Base-by-base conservation (phyloP, 1,140 invertebrate genomes). In the Notospermus geniculatus region DNA sequence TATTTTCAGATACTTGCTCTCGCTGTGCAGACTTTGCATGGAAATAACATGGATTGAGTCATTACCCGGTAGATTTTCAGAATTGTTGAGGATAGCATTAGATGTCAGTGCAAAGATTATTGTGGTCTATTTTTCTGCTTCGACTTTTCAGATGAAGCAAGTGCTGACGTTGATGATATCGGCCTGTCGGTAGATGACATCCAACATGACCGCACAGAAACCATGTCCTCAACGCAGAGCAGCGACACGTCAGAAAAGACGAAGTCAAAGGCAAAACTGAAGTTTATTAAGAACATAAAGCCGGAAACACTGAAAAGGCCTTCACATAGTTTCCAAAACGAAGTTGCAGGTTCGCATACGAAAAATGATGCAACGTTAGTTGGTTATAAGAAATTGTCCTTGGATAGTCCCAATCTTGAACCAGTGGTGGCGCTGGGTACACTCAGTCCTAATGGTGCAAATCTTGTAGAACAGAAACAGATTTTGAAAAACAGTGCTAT, bases 301-400 rank as follows among this genome's bases (percentile, higher is more conserved):
- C 76, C 76, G 17, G 77, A 78, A 9, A 67, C 74, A 23, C 75
- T 80, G 56, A 73, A 71, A 53, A 66, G 78, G 27, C 78, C 77
- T 15, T 78, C 76, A 2, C 74, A 74, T n/a, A 22, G 19, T n/a
- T 73, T 72, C 17, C 70, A 70, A 27, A 65, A 64, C 23, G 74
- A 79, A 19, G 70, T 68, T 27, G 64, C 54, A 27, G 57, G 68
- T 13, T 54, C 19, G 63, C 60, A 39, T 54, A 60, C 27, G 23
- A 57, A 53, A 59, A 57, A 36, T 36, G 67, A 71, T 60, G 71
- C 73, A 53, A 65, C 61, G 36, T 64, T 78, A 29, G 75, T 76
- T 63, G 76, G 80, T 17, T 83, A 83, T 60, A 69, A 76, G 43
- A 83, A 84, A 56, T 75, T 77, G 39, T 53, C 57, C 9, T 25